Evolutionary conservation across 2,797 vertebrate genomes (phyloP), one percentile per base, ranked within the genome.

Genomic region (Scleropages formosus): DNA sequence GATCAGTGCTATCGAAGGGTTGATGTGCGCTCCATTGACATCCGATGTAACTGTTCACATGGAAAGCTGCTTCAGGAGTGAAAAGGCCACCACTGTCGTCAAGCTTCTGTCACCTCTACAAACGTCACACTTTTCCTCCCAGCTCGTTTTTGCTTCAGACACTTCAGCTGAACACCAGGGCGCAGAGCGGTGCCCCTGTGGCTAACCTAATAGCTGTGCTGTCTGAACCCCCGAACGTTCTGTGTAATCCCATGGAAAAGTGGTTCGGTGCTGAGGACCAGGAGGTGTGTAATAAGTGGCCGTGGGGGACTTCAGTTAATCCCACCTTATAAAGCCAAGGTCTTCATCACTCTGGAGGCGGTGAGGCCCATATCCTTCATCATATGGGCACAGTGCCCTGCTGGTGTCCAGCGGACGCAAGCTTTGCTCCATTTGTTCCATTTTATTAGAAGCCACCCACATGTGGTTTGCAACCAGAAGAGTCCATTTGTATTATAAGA

Each of bases 401-500:
- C 88, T 91, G 91, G 85, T 87, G 89, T 85, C 85, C 88, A 90
- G 83, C 90, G 91, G 85, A 86, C 84, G 86, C 90, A 91, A 88
- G 89, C 87, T 84, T 81, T 79, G 75, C 79, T 59, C 84, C 89
- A 87, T 92, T 92, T 92, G 91, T 92, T 92, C 88, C 79, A 87
- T 72, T 83, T 87, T 82, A 85, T 87, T 88, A 90, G 87, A 89
- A 88, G 85, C 74, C 73, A 64, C 77, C 78, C 78, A 73, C 79
- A 80, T 82, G 76, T 82, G 82, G 82, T 84, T 86, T 78, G 82
- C 81, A 79, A 85, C 88, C 84, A 82, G 86, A 79, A 85, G 90
- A 90, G 90, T 91, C 88, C 81, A 88, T 92, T 92, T 91, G 89
- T 90, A 89, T 90, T 92, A 88, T 87, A 76, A 86, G 89, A 90